phyloP scores from a whole-genome alignment of 1,140 invertebrate species.

The Medauroidea extradentata region DNA sequence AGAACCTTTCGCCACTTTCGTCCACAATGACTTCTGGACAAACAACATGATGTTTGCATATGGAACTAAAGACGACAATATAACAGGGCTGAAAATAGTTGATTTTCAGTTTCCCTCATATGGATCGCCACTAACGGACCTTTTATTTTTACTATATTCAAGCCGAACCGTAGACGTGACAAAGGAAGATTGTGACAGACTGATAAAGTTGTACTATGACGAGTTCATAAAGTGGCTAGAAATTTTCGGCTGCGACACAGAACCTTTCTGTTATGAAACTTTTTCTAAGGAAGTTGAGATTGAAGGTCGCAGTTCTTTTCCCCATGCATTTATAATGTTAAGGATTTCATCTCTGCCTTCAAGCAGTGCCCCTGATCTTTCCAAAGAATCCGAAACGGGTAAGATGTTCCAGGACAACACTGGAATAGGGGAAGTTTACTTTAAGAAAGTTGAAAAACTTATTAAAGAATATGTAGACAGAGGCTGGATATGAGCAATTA shows the following conservation, averaged over 20 bases:
- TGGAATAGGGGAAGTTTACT: too few species aligned
- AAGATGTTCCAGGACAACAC: neutral
- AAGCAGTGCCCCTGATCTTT: neutral
- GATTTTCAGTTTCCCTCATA: neutral
- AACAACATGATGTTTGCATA: too few species aligned
- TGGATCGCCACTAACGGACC: neutral
- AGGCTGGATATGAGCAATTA: too few species aligned
- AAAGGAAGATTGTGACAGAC: neutral
- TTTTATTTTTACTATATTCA: neutral
- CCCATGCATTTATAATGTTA: neutral
- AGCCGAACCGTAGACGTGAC: neutral
- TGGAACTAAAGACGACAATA: neutral
- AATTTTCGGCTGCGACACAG: neutral
- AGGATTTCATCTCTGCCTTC: neutral
- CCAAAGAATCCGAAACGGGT: neutral
- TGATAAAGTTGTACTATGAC: neutral
- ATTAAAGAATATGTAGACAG: too few species aligned
- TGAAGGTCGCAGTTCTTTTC: neutral
- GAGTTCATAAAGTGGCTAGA: neutral
- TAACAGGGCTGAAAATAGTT: neutral
- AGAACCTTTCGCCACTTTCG: conserved; percentile 4
- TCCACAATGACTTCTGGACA: too few species aligned
- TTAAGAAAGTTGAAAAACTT: too few species aligned
- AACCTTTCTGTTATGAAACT: neutral
- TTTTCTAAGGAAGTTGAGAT: neutral